These are phyloP conservation scores for Drosophila fuyamai DNA, from an alignment of 1,140 invertebrate genomes.

Conservation along the genomic window DNA sequence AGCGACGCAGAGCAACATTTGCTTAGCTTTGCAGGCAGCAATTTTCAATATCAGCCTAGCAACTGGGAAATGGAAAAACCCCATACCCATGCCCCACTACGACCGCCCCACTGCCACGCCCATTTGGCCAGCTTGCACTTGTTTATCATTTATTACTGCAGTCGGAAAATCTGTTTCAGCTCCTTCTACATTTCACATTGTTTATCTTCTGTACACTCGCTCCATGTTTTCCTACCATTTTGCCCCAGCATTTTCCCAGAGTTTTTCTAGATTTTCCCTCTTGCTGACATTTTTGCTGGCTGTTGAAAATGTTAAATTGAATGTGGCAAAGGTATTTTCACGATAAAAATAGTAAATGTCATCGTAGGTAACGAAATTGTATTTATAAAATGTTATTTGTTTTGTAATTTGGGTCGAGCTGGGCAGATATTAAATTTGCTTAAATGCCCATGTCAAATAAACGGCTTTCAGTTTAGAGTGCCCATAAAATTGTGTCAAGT, in stretches of 20 bases:
- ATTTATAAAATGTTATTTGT: conserved; percentile 31
- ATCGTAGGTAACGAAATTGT: conserved; percentile 41
- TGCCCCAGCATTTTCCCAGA: neutral
- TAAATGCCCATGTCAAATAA: neutral
- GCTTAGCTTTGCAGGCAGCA: conserved; percentile 39
- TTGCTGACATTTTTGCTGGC: conserved; percentile 23
- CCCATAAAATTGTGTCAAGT: neutral
- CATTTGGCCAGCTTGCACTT: conserved; percentile 71
- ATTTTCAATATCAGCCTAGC: conserved; percentile 66
- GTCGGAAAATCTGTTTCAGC: conserved; percentile 62
- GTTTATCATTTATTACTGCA: conserved; percentile 78
- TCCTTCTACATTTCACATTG: conserved; percentile 45
- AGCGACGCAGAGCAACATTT: conserved; percentile 12
- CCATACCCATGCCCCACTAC: neutral
- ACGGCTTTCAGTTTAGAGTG: neutral
- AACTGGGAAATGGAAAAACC: conserved; percentile 7
- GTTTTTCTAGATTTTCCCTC: conserved; percentile 49
- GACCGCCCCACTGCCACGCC: conserved; percentile 1
- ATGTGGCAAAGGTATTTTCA: conserved; percentile 50
- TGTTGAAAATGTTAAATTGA: conserved; percentile 43
- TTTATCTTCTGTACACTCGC: conserved; percentile 29
- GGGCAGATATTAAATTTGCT: conserved; percentile 2
- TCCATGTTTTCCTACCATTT: conserved; percentile 10
- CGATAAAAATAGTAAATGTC: conserved; percentile 39
- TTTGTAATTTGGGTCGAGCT: neutral